These are phyloP conservation scores for Hiodon tergisus DNA, from an alignment of 2,113 vertebrate genomes.

Conservation along the genomic window DNA sequence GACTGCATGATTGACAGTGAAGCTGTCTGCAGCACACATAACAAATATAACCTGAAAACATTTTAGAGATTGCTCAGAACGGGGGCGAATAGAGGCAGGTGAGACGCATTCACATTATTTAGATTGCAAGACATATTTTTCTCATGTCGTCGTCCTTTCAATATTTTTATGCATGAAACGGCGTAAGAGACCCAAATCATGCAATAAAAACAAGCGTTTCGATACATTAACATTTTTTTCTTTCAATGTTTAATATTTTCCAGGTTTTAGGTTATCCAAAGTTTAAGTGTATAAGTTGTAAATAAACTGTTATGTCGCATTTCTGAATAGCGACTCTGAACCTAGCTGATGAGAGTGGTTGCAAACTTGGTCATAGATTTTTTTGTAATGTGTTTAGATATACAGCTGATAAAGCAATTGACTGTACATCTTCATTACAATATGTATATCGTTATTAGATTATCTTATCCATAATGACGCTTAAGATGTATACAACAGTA, in stretches of 20 bases:
- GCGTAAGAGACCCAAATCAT: neutral
- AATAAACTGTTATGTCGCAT: conserved; percentile 6
- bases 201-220: too few species aligned
- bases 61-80: neutral
- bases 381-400: neutral
- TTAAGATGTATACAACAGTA: too few species aligned
- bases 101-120: neutral
- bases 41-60: neutral
- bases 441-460: too few species aligned
- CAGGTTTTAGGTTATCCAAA: neutral
- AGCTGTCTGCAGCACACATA: neutral
- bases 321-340: neutral
- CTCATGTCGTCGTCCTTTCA: neutral
- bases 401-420: too few species aligned
- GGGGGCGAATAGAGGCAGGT: neutral
- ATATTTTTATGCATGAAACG: neutral
- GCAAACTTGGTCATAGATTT: neutral
- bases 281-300: neutral
- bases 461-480: too few species aligned
- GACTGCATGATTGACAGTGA: neutral
- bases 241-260: neutral
- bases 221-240: neutral
- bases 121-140: neutral
- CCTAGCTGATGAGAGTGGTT: neutral
- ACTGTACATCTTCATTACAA: too few species aligned